These are phyloP conservation scores for Brachionus rotundiformis DNA, from an alignment of 1,140 invertebrate species.

Conservation along the genomic window DNA sequence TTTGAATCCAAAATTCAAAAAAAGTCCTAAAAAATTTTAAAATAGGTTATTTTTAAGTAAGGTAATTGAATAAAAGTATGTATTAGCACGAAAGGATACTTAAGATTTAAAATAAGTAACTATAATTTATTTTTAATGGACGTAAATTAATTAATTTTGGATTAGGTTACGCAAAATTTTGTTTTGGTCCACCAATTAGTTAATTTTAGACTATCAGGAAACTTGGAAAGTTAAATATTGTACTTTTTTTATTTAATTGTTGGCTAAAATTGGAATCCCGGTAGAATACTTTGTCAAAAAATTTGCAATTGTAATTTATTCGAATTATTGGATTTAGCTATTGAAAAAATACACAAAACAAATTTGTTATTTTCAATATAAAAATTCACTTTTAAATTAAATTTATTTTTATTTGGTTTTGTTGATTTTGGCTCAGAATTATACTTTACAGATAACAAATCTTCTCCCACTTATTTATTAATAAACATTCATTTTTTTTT, in stretches of 20 bases:
- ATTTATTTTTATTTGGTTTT: background rate
- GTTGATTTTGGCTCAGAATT: background rate
- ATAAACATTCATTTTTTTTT: background rate
- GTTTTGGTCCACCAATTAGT: constrained; percentile 14
- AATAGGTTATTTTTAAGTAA: background rate
- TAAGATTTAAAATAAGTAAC: background rate
- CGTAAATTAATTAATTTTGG: background rate
- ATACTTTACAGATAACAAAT: background rate
- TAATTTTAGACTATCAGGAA: background rate
- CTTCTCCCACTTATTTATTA: background rate
- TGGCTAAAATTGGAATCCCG: background rate
- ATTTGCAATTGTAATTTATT: constrained; percentile 41
- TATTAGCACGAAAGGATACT: background rate
- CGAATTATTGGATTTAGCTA: background rate
- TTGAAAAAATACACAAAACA: background rate
- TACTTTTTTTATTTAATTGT: background rate
- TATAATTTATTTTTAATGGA: background rate
- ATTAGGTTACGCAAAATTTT: constrained; percentile 8
- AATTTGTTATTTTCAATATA: constrained; percentile 7
- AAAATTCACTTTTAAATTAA: constrained; percentile 4
- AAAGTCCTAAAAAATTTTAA: background rate
- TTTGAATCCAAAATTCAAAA: background rate
- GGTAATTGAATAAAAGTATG: background rate
- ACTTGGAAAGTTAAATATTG: background rate
- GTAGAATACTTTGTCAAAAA: constrained; percentile 12